Percentiles rank a stretch among this genome's conserved stretches.
Conservation (phyloP, 2,797 vertebrate genomes). For the Chrysocyon brachyurus region DNA sequence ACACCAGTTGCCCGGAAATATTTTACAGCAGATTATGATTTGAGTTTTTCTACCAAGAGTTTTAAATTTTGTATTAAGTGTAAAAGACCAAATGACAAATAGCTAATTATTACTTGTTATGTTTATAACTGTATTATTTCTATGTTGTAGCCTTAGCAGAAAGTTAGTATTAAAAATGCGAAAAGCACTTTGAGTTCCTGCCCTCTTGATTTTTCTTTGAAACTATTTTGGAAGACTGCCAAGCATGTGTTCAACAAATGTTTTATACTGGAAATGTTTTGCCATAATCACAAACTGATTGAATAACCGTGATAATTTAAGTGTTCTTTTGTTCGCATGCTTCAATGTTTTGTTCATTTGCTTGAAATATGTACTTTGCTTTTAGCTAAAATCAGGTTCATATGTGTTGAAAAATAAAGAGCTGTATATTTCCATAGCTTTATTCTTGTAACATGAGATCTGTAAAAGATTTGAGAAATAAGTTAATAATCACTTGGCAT, state of each 20-base stretch:
- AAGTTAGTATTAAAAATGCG: conserved; percentile 41
- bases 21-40: conserved; percentile 27
- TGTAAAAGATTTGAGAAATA: conserved; percentile 75
- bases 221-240: conserved; percentile 84
- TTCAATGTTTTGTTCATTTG: conserved; percentile 78
- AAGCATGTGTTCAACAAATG: conserved; percentile 87
- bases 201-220: conserved; percentile 76
- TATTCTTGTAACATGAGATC: conserved; percentile 79
- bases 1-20: not conserved
- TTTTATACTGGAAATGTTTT: conserved; percentile 84
- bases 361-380: conserved; percentile 82
- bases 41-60: not conserved
- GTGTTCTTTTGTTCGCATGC: conserved; percentile 84
- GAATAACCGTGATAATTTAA: conserved; percentile 83
- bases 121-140: not conserved
- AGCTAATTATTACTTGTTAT: not conserved
- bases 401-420: conserved; percentile 81
- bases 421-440: conserved; percentile 56
- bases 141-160: not conserved
- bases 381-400: conserved; percentile 83
- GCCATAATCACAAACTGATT: conserved; percentile 80
- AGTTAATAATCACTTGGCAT: conserved; percentile 78
- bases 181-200: conserved; percentile 68
- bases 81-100: not conserved
- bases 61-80: conserved; percentile 2